phyloP scores from a whole-genome alignment of 2,113 vertebrate genomes.

The Fulmarus glacialis region DNA sequence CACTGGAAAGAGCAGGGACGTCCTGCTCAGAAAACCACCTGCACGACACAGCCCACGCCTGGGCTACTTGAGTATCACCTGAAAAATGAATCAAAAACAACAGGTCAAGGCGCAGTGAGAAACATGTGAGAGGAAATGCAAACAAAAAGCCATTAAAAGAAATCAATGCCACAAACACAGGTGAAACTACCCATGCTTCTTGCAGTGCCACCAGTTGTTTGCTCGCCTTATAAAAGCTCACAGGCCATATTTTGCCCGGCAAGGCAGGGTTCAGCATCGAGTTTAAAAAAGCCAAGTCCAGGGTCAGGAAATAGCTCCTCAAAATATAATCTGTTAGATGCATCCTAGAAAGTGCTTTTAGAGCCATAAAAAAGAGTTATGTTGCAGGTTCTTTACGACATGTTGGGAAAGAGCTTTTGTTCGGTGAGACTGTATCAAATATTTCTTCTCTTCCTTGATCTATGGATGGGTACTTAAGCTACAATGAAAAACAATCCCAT shows the following conservation, averaged over 20 bases:
- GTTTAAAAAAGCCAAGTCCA: background rate
- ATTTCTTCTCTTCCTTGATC: background rate
- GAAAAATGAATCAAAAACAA: background rate
- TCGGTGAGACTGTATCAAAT: background rate
- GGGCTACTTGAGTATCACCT: background rate
- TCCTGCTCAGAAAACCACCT: background rate
- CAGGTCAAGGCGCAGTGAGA: background rate
- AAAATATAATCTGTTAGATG: background rate
- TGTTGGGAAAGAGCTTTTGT: background rate
- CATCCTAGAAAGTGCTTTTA: constrained; percentile 1
- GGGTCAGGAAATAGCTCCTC: background rate
- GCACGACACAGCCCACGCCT: background rate
- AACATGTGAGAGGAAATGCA: background rate
- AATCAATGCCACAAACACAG: background rate
- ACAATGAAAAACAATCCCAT: background rate
- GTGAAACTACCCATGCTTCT: background rate
- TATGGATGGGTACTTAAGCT: background rate
- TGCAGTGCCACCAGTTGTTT: background rate
- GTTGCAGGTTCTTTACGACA: background rate
- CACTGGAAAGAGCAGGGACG: background rate
- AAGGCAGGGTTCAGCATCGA: background rate
- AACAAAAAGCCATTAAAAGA: constrained; percentile 20
- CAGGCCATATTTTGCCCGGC: rapidly evolving
- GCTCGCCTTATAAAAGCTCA: background rate
- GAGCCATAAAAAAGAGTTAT: background rate